Conservation (phyloP, 2,113 vertebrate species). For the Phrynosoma blainvillii region DNA sequence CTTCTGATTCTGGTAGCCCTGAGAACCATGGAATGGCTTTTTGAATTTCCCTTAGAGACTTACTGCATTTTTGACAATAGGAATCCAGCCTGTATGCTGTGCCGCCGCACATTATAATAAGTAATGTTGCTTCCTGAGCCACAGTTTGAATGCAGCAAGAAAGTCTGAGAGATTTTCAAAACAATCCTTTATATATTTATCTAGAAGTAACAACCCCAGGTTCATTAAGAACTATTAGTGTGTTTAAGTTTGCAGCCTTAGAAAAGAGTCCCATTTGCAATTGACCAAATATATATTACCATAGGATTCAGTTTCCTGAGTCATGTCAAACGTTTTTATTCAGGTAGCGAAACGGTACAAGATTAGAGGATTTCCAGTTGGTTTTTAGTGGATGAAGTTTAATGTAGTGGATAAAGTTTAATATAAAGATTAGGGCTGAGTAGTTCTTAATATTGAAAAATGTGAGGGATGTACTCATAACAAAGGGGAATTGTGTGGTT, state of each 20-base stretch:
- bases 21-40: neutral
- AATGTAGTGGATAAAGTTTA: neutral
- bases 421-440: slow-evolving; percentile 1
- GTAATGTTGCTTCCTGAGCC: neutral
- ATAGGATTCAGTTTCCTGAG: neutral
- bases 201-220: neutral
- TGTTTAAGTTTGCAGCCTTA: neutral
- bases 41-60: neutral
- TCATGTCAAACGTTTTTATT: neutral
- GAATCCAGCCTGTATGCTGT: neutral
- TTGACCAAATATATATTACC: neutral
- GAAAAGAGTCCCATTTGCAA: neutral
- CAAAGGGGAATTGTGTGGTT: slow-evolving; percentile 12
- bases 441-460: slow-evolving; percentile 8
- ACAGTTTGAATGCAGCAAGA: neutral
- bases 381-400: neutral
- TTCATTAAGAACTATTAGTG: neutral
- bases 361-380: neutral
- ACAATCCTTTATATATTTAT: neutral
- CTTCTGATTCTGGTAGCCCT: neutral
- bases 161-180: neutral
- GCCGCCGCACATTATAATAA: neutral
- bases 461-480: neutral
- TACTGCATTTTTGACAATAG: neutral
- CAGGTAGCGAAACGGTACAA: neutral